Conservation (phyloP, 2,113 vertebrate genomes). For the Lagenorhynchus albirostris region DNA sequence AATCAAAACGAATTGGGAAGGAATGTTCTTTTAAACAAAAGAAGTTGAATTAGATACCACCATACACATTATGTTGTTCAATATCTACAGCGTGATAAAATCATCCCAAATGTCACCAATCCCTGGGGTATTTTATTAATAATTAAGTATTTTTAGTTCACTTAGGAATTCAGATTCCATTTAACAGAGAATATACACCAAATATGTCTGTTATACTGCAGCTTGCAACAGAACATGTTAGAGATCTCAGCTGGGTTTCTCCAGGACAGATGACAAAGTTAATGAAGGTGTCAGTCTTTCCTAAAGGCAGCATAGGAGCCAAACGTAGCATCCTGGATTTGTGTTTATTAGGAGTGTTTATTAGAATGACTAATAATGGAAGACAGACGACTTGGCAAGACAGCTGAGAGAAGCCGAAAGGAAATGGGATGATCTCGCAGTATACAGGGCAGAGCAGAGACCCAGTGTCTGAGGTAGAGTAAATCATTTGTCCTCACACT, state of each 20-base stretch:
- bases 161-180: constrained; percentile 67
- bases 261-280: constrained; percentile 60
- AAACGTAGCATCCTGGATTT: constrained; percentile 42
- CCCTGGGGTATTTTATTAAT: constrained; percentile 67
- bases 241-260: constrained; percentile 66
- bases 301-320: constrained; percentile 3
- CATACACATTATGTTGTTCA: constrained; percentile 18
- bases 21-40: neutral
- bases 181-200: constrained; percentile 53
- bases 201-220: constrained; percentile 54
- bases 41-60: constrained; percentile 16
- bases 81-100: constrained; percentile 60
- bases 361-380: constrained; percentile 65
- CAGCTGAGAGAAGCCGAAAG: neutral
- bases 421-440: neutral
- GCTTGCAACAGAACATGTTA: constrained; percentile 11
- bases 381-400: neutral
- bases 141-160: constrained; percentile 67
- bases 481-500: neutral
- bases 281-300: constrained; percentile 53
- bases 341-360: constrained; percentile 71
- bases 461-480: neutral
- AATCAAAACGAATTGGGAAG: neutral
- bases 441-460: neutral
- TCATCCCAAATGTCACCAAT: constrained; percentile 66